A percentile compares a stretch with the other conserved stretches of the same genome.
phyloP scores from a whole-genome alignment of 2,888 invertebrate genomes.

The Tachystola acroxantha region DNA sequence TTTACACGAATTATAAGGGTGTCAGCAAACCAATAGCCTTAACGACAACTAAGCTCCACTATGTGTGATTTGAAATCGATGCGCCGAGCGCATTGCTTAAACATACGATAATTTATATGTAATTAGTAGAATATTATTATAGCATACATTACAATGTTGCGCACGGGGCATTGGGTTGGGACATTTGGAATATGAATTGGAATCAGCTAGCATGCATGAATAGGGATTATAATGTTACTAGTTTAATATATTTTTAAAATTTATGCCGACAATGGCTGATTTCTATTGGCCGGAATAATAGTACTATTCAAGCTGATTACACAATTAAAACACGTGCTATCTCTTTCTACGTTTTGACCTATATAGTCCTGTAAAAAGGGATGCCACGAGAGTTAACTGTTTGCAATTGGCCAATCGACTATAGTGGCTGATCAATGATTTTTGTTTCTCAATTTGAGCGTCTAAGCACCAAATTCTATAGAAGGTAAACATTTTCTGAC shows the following conservation, averaged over 20 bases:
- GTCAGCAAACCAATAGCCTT: slow-evolving; percentile 73
- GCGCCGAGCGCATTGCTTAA: slow-evolving; percentile 66
- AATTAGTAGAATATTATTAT: slow-evolving; percentile 50
- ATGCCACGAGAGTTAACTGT: too few species aligned
- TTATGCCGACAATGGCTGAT: slow-evolving; percentile 13
- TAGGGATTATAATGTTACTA: slow-evolving; percentile 11
- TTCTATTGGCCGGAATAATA: slow-evolving; percentile 13
- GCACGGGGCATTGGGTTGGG: slow-evolving; percentile 34
- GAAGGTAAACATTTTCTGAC: too few species aligned
- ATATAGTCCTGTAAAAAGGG: too few species aligned
- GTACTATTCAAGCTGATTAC: slow-evolving; percentile 5
- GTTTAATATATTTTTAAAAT: too few species aligned
- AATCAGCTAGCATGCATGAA: slow-evolving; percentile 17
- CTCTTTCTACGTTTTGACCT: too few species aligned
- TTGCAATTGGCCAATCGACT: too few species aligned
- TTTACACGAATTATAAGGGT: slow-evolving; percentile 74
- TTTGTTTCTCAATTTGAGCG: too few species aligned
- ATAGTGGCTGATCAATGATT: too few species aligned
- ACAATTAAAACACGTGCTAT: background rate
- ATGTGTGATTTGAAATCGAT: slow-evolving; percentile 71
- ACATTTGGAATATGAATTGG: slow-evolving; percentile 1
- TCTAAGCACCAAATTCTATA: too few species aligned
- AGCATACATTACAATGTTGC: slow-evolving; percentile 34
- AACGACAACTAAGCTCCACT: slow-evolving; percentile 73
- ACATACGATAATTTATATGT: slow-evolving; percentile 69